Evolutionary conservation across 2,113 vertebrate genomes (phyloP), one percentile per base, ranked within the genome.

Genomic region (Tympanuchus pallidicinctus): DNA sequence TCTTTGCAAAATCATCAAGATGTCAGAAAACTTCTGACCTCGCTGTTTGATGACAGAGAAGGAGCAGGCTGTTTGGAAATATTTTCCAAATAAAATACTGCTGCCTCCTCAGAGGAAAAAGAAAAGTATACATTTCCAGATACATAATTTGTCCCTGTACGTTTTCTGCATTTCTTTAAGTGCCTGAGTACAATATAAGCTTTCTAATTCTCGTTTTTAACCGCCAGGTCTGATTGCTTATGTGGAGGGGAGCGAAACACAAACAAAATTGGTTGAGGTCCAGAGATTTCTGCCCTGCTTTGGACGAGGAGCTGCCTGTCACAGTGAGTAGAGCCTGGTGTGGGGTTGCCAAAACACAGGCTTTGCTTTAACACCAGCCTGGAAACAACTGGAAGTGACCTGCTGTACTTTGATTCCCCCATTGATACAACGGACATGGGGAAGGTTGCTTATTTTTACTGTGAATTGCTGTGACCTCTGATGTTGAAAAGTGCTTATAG

Each of bases 231-330:
- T 86, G 57, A 40, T 64, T 54, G n/a, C 45, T 65, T 50, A 10
- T 3, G 3, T 19, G 25, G 17, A n/a, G 34, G 30, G 6, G 4
- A 3, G 25, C 4, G 19, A 10, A 25, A 1, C 6, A 34, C 36
- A 52, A 71, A 42, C 27, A 48, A 28, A 72, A 67, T 8, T 25
- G 82, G 61, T 60, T 15, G 3, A 21, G 11, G n/a, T 64, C 48
- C 47, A 57, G 50, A 64, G 47, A 21, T 75, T 34, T 63, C 61
- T 13, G 32, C 34, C 4, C 17, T 32, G 32, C 66, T 69, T 76
- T 86, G 82, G 34, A 11, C 9, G 6, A 30, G 30, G 34, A 30
- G 13, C 36, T 59, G 63, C 60, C 21, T 60, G 25, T 52, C 4
- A 3, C 27, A 2, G 36, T 1, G 48, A 50, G 64, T 2, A 19